Base-by-base conservation (phyloP, 2,888 invertebrate genomes). In the Nomada ruficornis region DNA sequence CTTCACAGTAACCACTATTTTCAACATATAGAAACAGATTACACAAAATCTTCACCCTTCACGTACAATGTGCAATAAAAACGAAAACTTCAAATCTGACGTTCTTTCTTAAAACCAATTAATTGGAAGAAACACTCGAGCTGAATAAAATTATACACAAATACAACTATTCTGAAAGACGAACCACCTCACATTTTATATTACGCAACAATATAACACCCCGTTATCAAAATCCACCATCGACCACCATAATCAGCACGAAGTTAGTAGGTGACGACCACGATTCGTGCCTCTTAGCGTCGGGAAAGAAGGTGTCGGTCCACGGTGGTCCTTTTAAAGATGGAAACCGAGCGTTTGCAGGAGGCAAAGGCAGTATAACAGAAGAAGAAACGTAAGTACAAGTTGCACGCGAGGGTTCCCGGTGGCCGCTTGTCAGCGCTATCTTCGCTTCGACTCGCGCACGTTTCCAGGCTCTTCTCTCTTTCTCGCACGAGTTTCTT, bases 391-490 rank as follows among this genome's bases (percentile, higher is more conserved):
- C 79, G 85, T 75, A 36, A 36, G 36, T 36, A 47, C 47, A 47
- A 64, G 84, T 63, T 91, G 91, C 92, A 91, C 92, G 91, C 92
- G 91, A 91, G 88, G 85, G 78, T 85, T 87, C 85, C 85, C 81
- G 91, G 90, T 91, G 89, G 88, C 88, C 90, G 88, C 88, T 90
- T 89, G 91, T 92, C 91, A 90, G 89, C 85, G 84, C 87, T 90
- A 91, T 91, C 91, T 92, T 83, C 86, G 57, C 71, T 76, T 85
- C 78, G 83, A 68, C 84, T 76, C 79, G 86, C 80, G 86, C 88
- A 88, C 89, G 88, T 89, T 91, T 90, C 81, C 87, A 84, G 77
- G 77, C 64, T 47, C 60, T 59, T 47, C 54, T 20, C 68, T 42
- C 80, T 76, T 63, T 57, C 62, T 55, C 78, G 47, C 54, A 73